phyloP scores from a whole-genome alignment of 2,888 invertebrate genomes.

The Pheosia gnoma region DNA sequence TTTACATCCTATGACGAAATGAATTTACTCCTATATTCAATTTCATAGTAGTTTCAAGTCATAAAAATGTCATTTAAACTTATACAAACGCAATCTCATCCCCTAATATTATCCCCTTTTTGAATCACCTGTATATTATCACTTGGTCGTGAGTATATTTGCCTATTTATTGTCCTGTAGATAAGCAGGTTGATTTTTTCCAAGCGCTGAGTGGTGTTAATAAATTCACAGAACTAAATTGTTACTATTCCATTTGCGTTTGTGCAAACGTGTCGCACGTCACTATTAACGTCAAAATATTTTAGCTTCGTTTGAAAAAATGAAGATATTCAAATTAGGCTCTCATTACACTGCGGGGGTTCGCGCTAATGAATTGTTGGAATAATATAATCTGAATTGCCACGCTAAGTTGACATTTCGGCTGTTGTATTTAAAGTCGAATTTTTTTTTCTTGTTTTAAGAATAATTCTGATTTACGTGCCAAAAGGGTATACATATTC shows the following conservation, averaged over 20 bases:
- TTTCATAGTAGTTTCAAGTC: too few relatives aligned
- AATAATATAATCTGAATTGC: slow-evolving; percentile 48
- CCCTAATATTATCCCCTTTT: too few relatives aligned
- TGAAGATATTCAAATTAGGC: slow-evolving; percentile 71
- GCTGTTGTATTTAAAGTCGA: slow-evolving; percentile 18
- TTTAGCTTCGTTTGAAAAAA: slow-evolving; percentile 53
- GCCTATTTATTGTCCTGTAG: too few relatives aligned
- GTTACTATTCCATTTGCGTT: slow-evolving; percentile 44
- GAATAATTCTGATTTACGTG: not conserved
- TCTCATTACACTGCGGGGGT: slow-evolving; percentile 63
- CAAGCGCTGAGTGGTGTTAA: slow-evolving; percentile 9
- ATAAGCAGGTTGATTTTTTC: too few relatives aligned
- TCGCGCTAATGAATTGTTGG: slow-evolving; percentile 64
- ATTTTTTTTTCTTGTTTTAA: slow-evolving; percentile 25
- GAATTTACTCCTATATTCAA: too few relatives aligned
- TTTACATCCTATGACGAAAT: too few relatives aligned
- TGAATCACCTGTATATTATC: too few relatives aligned
- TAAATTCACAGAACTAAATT: slow-evolving; percentile 16
- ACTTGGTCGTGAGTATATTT: too few relatives aligned
- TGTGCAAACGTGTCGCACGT: slow-evolving; percentile 61
- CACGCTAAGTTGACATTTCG: slow-evolving; percentile 19
- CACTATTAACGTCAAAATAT: slow-evolving; percentile 66
- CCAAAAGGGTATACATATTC: too few relatives aligned
- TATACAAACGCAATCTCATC: too few relatives aligned
- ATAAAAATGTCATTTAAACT: too few relatives aligned